Evolutionary conservation across 2,797 vertebrate species (phyloP).

Genomic region (Fistularia tabacaria): DNA sequence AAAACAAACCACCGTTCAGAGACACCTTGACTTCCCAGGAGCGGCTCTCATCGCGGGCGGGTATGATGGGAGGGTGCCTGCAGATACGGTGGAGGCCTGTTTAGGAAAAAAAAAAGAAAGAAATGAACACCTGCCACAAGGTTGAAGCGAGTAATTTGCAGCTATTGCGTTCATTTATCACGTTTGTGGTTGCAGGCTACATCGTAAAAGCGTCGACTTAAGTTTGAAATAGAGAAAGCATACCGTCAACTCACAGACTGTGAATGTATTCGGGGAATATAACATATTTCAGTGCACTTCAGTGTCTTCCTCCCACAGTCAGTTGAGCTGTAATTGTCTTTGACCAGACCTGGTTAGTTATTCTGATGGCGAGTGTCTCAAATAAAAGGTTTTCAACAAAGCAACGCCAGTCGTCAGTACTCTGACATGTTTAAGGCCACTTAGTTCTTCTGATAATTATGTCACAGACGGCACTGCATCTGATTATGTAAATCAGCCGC

Average conservation of each 20-base stretch:
- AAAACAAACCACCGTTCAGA: not conserved
- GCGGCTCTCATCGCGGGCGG: no score
- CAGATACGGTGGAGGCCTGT: no score
- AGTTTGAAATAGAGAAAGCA: no score
- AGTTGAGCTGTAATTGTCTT: conserved; percentile 19
- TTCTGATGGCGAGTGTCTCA: conserved; percentile 18
- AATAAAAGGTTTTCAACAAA: conserved; percentile 21
- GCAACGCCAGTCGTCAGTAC: conserved; percentile 45
- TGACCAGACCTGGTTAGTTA: conserved; percentile 19
- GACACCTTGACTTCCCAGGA: not conserved
- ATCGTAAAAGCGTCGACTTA: no score
- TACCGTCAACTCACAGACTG: no score
- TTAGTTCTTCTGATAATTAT: conserved; percentile 25
- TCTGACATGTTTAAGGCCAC: conserved; percentile 39
- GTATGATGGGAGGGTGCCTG: not conserved
- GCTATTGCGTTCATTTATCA: not conserved
- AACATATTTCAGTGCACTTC: not conserved
- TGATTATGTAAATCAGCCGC: conserved; percentile 9
- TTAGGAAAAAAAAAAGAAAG: no score
- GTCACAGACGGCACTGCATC: conserved; percentile 8
- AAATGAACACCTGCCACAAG: no score
- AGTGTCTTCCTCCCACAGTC: conserved; percentile 5
- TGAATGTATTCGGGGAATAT: no score
- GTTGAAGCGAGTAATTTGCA: no score
- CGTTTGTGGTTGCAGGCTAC: no score